phyloP scores from a whole-genome alignment of 2,113 vertebrate genomes.

The Empidonax traillii region DNA sequence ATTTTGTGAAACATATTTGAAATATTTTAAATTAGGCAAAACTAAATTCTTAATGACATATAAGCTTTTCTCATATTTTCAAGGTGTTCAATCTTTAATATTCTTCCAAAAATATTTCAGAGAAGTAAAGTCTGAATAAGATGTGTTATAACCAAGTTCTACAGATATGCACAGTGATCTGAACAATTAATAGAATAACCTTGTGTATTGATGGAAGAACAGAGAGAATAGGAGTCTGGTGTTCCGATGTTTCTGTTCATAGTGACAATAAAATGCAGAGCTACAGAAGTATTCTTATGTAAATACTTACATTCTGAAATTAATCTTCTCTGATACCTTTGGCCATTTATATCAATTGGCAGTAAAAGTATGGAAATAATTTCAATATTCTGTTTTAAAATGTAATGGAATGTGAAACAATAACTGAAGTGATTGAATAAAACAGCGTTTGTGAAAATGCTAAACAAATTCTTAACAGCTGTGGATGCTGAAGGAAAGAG shows the following conservation, averaged over 20 bases:
- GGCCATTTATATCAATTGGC: neutral
- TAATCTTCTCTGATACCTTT: neutral
- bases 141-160: neutral
- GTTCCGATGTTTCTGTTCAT: neutral
- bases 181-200: neutral
- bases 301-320: slow-evolving; percentile 23
- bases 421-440: neutral
- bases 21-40: neutral
- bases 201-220: neutral
- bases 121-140: neutral
- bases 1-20: neutral
- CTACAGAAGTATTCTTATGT: neutral
- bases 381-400: neutral
- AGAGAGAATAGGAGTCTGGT: neutral
- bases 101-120: neutral
- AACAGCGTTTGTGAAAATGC: neutral
- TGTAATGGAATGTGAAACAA: neutral
- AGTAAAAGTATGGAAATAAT: slow-evolving; percentile 17
- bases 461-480: neutral
- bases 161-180: neutral
- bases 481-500: neutral
- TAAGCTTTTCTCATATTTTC: neutral
- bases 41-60: neutral
- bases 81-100: neutral
- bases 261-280: neutral